These are phyloP conservation scores for Eulimnadia texana DNA, from an alignment of 1,140 invertebrate species.

Conservation along the genomic window DNA sequence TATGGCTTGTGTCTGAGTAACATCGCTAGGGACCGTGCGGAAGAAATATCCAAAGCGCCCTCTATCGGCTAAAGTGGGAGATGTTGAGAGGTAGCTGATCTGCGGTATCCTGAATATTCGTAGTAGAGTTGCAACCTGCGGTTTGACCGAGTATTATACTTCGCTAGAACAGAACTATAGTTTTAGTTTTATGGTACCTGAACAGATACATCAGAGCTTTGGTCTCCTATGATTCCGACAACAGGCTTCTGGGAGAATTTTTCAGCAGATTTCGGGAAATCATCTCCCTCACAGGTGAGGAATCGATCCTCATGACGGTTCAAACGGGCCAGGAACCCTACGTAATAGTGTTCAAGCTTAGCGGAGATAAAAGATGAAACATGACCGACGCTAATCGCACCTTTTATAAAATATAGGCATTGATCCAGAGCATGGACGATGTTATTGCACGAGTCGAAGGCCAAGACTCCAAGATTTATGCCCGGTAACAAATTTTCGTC, in stretches of 20 bases:
- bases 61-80: slow-evolving; percentile 38
- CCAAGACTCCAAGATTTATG: slow-evolving; percentile 34
- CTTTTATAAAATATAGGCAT: slow-evolving; percentile 40
- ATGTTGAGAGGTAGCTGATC: slow-evolving; percentile 44
- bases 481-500: slow-evolving; percentile 34
- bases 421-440: slow-evolving; percentile 35
- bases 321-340: not conserved
- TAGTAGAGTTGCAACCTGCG: slow-evolving; percentile 39
- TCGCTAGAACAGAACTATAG: no score
- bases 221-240: slow-evolving; percentile 38
- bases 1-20: slow-evolving; percentile 41
- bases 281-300: not conserved
- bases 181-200: slow-evolving; percentile 33
- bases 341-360: no score
- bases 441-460: slow-evolving; percentile 39
- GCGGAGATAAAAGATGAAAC: no score
- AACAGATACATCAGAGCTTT: slow-evolving; percentile 39
- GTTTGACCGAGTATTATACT: not conserved
- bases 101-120: slow-evolving; percentile 40
- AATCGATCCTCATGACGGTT: not conserved
- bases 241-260: slow-evolving; percentile 28
- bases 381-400: no score
- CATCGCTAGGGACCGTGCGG: slow-evolving; percentile 42
- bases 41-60: slow-evolving; percentile 42
- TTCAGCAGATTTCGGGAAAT: not conserved